Conservation (phyloP, 2,797 vertebrate species). For the Schizopygopsis pylzovi region DNA sequence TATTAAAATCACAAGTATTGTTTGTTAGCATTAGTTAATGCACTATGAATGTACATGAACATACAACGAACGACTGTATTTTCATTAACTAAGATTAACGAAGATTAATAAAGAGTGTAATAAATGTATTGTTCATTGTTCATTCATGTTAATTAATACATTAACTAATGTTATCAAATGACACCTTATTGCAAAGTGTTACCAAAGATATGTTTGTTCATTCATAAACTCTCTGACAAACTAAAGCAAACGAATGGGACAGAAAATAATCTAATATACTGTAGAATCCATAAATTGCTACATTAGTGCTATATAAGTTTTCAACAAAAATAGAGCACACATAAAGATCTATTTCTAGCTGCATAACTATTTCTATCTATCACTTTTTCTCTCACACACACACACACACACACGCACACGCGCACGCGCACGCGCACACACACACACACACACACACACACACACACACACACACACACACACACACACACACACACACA, state of each 20-base stretch:
- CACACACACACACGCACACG: constrained; percentile 6
- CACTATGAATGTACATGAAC: too few relatives aligned
- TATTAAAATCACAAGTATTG: too few relatives aligned
- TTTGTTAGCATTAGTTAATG: too few relatives aligned
- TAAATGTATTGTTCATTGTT: too few relatives aligned
- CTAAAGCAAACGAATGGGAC: background rate
- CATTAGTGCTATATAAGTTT: background rate
- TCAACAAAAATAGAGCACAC: background rate
- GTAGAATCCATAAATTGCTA: background rate
- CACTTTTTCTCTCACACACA: background rate
- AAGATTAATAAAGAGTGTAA: too few relatives aligned
- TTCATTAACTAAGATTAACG: too few relatives aligned
- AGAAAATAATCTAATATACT: background rate
- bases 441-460: background rate
- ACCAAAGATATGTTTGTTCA: background rate
- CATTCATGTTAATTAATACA: too few relatives aligned
- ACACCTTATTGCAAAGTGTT: too few relatives aligned
- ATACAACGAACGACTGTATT: too few relatives aligned
- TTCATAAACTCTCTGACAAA: background rate
- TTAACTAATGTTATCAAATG: too few relatives aligned
- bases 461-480: constrained; percentile 17
- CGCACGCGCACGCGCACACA: background rate
- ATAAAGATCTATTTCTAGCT: constrained; percentile 1
- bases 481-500: constrained; percentile 1
- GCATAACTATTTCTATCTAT: background rate